Evolutionary conservation across 2,888 invertebrate species (phyloP).

Genomic region (Drosophila kanekoi): DNA sequence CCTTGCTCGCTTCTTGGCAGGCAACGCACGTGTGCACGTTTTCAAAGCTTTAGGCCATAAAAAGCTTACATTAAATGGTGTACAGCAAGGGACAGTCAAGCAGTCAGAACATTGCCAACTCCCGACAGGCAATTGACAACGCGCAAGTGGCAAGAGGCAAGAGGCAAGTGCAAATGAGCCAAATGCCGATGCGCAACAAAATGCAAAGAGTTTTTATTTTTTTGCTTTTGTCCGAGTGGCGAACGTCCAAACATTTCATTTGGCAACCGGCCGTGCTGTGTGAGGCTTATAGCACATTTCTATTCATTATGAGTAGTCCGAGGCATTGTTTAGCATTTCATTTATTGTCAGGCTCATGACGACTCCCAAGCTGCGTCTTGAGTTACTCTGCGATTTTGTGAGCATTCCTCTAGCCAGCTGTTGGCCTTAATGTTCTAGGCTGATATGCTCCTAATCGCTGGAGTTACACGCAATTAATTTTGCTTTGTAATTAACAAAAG

Average conservation of each 20-base stretch:
- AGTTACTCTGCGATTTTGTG: background rate
- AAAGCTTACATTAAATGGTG: constrained; percentile 64
- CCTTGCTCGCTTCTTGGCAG: constrained; percentile 52
- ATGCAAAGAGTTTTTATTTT: constrained; percentile 49
- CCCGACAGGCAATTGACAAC: constrained; percentile 46
- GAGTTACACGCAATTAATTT: constrained; percentile 78
- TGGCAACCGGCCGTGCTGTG: constrained; percentile 12
- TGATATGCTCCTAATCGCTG: constrained; percentile 68
- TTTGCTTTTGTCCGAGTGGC: background rate
- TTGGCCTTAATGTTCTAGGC: constrained; percentile 34
- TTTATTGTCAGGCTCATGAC: constrained; percentile 66
- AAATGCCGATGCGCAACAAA: constrained; percentile 62
- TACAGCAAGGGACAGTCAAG: constrained; percentile 18
- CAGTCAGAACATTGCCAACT: constrained; percentile 33
- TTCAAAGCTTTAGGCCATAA: constrained; percentile 65
- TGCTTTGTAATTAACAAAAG: constrained; percentile 75
- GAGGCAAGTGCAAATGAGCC: constrained; percentile 73
- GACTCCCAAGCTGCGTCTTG: constrained; percentile 24
- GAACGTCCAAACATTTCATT: constrained; percentile 39
- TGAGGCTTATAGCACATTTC: constrained; percentile 74
- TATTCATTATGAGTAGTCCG: constrained; percentile 75
- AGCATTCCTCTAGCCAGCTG: constrained; percentile 26
- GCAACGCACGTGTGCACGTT: constrained; percentile 70
- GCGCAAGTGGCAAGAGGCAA: constrained; percentile 27
- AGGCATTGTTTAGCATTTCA: constrained; percentile 69